phyloP scores from a whole-genome alignment of 2,797 vertebrate species.

The Lacerta viridis region DNA sequence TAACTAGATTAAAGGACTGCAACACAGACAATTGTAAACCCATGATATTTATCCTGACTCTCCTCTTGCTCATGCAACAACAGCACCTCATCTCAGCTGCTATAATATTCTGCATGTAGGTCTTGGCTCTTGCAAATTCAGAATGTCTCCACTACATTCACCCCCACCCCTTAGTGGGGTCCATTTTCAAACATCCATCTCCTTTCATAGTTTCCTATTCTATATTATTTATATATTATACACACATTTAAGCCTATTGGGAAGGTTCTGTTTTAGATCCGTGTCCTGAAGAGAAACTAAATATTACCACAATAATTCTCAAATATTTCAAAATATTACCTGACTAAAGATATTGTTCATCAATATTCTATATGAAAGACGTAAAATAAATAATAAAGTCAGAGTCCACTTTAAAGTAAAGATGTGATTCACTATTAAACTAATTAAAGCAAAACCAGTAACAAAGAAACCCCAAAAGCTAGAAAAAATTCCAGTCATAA shows the following conservation, averaged over 20 bases:
- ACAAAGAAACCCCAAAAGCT: background rate
- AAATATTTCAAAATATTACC: background rate
- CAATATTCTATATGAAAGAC: background rate
- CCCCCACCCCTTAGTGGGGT: background rate
- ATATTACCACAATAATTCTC: background rate
- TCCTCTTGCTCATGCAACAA: background rate
- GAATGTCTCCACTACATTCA: background rate
- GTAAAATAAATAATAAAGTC: too few species aligned
- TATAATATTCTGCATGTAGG: background rate
- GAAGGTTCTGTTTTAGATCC: background rate
- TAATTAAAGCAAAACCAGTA: background rate
- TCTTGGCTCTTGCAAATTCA: background rate
- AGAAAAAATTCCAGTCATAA: background rate
- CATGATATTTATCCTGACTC: conserved; percentile 15
- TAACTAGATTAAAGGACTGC: background rate
- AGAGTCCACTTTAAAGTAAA: background rate
- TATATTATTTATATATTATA: background rate
- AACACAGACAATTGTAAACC: conserved; percentile 24
- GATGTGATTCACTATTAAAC: background rate
- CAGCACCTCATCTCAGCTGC: background rate
- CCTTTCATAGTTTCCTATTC: conserved; percentile 4
- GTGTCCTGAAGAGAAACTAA: background rate
- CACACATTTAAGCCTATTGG: background rate
- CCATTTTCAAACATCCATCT: background rate
- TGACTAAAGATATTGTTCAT: background rate